These are phyloP conservation scores for Numida meleagris DNA, from an alignment of 2,113 vertebrate species.

Conservation along the genomic window DNA sequence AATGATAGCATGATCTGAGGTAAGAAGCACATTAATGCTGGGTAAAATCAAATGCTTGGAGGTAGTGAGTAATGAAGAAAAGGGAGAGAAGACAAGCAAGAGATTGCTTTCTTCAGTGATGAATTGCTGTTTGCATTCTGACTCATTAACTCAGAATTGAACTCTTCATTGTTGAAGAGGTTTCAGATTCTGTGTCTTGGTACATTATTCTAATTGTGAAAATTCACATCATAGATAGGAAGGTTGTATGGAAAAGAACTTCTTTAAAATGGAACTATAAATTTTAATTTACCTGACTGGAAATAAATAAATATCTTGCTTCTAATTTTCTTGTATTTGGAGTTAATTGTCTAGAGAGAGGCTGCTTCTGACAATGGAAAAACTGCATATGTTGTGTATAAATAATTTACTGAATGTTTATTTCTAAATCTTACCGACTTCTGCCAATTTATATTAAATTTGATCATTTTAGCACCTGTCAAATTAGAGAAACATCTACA, in stretches of 20 bases:
- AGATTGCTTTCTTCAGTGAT: not conserved
- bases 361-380: not conserved
- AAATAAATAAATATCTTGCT: not conserved
- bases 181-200: not conserved
- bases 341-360: not conserved
- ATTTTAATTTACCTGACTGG: not conserved
- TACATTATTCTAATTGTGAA: not conserved
- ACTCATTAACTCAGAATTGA: too few species aligned
- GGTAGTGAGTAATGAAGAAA: not conserved
- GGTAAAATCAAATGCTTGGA: not conserved
- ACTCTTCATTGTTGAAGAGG: not conserved
- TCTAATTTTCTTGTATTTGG: not conserved
- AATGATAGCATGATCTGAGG: not conserved
- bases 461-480: slow-evolving; percentile 80
- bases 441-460: not conserved
- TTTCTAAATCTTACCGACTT: not conserved
- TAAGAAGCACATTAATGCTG: not conserved
- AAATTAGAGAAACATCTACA: slow-evolving; percentile 92
- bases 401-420: not conserved
- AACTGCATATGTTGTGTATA: not conserved
- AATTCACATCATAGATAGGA: not conserved
- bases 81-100: not conserved
- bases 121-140: not conserved
- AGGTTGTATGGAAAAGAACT: not conserved
- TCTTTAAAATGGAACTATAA: not conserved